Percentiles rank a stretch among this genome's conserved stretches.
phyloP scores from a whole-genome alignment of 2,888 invertebrate genomes.

The Caenorhabditis doughertyi region DNA sequence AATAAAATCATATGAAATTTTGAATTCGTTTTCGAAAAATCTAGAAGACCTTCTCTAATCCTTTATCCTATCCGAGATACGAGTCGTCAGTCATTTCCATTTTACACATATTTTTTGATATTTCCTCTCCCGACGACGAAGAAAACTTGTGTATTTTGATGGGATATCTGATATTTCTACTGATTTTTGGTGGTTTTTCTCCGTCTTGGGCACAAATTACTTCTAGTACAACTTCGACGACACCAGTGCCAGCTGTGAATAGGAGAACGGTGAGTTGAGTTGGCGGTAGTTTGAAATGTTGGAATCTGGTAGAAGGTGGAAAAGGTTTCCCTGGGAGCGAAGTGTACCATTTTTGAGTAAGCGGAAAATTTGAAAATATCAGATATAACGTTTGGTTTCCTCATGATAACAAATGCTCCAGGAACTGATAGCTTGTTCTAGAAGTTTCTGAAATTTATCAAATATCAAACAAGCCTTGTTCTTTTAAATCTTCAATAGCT shows the following conservation, averaged over 20 bases:
- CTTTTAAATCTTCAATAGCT: no score
- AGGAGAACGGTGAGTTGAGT: constrained; percentile 42
- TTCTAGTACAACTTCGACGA: constrained; percentile 31
- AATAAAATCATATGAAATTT: background rate
- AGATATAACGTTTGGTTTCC: no score
- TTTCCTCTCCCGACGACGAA: background rate
- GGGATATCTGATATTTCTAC: constrained; percentile 23
- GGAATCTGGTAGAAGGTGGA: background rate
- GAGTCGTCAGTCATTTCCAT: background rate
- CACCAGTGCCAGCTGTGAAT: constrained; percentile 38
- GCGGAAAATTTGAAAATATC: background rate
- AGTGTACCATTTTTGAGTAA: no score
- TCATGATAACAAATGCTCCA: no score
- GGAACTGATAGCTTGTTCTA: no score
- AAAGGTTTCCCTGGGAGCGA: no score
- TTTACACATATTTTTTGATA: background rate
- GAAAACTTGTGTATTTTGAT: no score
- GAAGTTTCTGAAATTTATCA: no score
- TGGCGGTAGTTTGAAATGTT: background rate
- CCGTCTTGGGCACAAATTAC: constrained; percentile 32
- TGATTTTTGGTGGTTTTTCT: constrained; percentile 20
- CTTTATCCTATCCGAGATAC: background rate
- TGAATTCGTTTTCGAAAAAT: background rate
- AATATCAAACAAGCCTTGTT: no score
- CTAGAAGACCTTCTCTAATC: background rate